Base-by-base conservation (phyloP, 2,888 invertebrate genomes). In the Pediacus dermestoides region DNA sequence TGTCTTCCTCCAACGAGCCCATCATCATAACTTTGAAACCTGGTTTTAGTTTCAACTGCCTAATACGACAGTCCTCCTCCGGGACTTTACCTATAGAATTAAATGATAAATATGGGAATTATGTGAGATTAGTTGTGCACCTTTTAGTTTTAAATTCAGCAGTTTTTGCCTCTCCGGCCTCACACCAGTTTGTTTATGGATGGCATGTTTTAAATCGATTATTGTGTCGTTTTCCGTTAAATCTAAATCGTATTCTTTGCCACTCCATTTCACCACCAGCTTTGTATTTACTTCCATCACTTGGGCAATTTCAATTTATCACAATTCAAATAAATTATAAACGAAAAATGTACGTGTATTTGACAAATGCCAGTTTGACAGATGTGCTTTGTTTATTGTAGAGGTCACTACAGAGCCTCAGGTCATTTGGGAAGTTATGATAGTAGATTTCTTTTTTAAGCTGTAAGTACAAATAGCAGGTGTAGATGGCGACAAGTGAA, bases 21-120 rank as follows among this genome's bases (percentile, higher is more conserved):
- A 96, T 93, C 87, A 96, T 87, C 92, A 96, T 94, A 7, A 96
- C 77, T 69, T 94, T 94, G 50, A 88, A 85, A 37, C 88, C 88
- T 0, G 85, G 81, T 64, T 93, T 93, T 15, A 95, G 70, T 56
- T 85, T 86, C 42, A 94, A 65, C 32, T 80, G 76, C 1, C 80
- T 76, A n/a, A 95, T 70, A 30, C 78, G 77, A 52, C 82, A 80
- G 51, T 84, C 85, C 67, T 93, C 89, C 30, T 82, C 78, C 0
- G 91, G 87, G 31, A 82, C 77, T 74, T 92, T 92, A 9, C 92
- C 93, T 91, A 59, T 12, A 13, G 40, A 42, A 32, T 12, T 34
- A 35, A 21, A 13, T 16, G 16, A 16, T 21, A 34, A 9, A 15
- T 13, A 21, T 22, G 4, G 13, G 7, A 32, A 22, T 16, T 16